Evolutionary conservation across 1,140 invertebrate species (phyloP), one percentile per base, ranked within the genome.

Genomic region (Drosophila miranda): DNA sequence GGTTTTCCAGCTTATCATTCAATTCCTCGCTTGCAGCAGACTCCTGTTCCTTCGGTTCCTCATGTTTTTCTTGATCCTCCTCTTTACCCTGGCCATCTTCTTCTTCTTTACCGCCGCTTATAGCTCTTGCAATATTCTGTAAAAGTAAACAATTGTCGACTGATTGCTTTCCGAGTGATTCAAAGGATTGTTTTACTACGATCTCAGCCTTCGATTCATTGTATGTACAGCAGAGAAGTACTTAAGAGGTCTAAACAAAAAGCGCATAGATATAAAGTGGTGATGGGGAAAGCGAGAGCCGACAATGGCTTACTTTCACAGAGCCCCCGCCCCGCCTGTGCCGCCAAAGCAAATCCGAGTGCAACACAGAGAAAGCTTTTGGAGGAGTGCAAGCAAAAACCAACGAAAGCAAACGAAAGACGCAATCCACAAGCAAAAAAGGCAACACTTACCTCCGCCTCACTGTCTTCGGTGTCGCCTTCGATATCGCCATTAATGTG

Each of bases 61-160:
- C 21, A 28, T 63, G 38, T 13, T 82, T 19, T 19, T 19, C 19
- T 19, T 19, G 19, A 19, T 26, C 56, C 41, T 80, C 51, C 57
- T 48, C 56, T 52, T 60, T 45, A 41, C 55, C 43, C 51, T 66
- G 60, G 38, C 45, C 48, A 46, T 55, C 63, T 52, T 58, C 52
- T 48, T 43, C 68, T 44, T 49, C 57, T 49, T 51, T 64, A 13
- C 59, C 68, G 26, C 44, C 62, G 75, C 63, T 78, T 87, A 87
- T 45, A 87, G 78, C 71, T 78, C 82, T 82, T 71, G 74, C 66
- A 82, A 82, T 81, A 89, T 89, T 90, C 89, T 90, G 89, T 75
- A 90, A 90, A 90, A 90, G 89, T 90, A 90, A 90, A 90, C 89
- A 90, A 89, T 90, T 89, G 89, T 90, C 89, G 87, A 90, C 89